Evolutionary conservation across 2,113 vertebrate genomes (phyloP).

Genomic region (Heterochromis multidens): DNA sequence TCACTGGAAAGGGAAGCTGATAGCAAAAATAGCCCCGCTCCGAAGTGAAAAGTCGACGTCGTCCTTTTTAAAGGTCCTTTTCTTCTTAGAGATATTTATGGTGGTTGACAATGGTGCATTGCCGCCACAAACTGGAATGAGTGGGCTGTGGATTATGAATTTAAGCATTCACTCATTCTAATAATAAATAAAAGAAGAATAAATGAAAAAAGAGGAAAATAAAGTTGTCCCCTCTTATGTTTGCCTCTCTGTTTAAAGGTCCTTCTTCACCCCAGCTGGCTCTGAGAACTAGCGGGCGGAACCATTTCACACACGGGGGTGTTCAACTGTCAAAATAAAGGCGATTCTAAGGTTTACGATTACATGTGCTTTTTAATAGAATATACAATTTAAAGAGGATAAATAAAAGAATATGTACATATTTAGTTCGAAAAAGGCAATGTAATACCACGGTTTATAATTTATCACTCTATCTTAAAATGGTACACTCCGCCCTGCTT

Average conservation of each 20-base stretch:
- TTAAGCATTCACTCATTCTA: neutral
- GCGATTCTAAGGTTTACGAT: fast-evolving
- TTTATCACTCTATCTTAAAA: neutral
- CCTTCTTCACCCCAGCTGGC: neutral
- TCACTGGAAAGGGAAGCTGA: slow-evolving; percentile 35
- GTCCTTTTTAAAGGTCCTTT: slow-evolving; percentile 54
- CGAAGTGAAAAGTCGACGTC: neutral
- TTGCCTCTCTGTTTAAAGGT: neutral
- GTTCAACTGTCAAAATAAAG: neutral
- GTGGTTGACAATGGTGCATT: neutral
- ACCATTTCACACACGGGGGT: slow-evolving; percentile 17
- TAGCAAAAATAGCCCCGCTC: neutral
- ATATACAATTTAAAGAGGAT: neutral
- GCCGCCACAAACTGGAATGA: neutral
- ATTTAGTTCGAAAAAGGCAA: neutral
- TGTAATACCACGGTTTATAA: fast-evolving
- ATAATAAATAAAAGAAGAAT: neutral
- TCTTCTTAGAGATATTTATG: neutral
- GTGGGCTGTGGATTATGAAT: neutral
- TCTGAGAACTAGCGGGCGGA: neutral
- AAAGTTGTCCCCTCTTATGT: neutral
- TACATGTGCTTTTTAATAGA: neutral
- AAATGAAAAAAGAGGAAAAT: neutral
- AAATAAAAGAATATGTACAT: neutral
- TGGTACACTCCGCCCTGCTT: slow-evolving; percentile 39